Percentiles rank a stretch among this genome's conserved stretches.
These are phyloP conservation scores for Drosophila differens DNA, from an alignment of 2,888 invertebrate species.

Conservation along the genomic window DNA sequence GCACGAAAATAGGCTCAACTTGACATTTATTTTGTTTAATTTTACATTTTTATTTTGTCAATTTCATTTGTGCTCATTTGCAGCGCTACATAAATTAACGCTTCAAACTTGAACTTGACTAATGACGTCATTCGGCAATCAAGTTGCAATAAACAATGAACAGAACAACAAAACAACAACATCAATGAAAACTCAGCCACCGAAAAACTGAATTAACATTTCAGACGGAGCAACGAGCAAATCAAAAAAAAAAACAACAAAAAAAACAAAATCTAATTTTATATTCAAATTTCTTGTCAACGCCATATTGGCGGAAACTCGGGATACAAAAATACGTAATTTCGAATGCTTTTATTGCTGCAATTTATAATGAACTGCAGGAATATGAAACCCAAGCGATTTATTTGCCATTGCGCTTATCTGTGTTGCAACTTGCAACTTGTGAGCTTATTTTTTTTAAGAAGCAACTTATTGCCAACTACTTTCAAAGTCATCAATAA, in stretches of 20 bases:
- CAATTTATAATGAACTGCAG: conserved; percentile 37
- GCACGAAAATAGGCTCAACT: conserved; percentile 7
- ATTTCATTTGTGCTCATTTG: conserved; percentile 50
- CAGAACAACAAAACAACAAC: conserved; percentile 49
- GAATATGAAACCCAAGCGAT: conserved; percentile 22
- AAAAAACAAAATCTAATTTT: conserved; percentile 49
- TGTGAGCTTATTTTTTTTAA: conserved; percentile 17
- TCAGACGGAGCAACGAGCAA: conserved; percentile 23
- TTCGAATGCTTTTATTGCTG: conserved; percentile 41
- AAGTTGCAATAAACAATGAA: conserved; percentile 72
- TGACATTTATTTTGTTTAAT: conserved; percentile 11
- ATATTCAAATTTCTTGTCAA: conserved; percentile 67
- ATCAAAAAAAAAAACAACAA: background rate
- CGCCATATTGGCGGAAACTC: conserved; percentile 31
- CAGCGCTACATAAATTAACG: conserved; percentile 59
- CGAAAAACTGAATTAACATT: conserved; percentile 59
- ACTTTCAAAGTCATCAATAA: conserved; percentile 73
- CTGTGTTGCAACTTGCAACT: conserved; percentile 33
- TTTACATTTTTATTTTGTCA: conserved; percentile 15
- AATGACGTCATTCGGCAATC: conserved; percentile 71
- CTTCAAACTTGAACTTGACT: conserved; percentile 73
- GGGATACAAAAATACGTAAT: conserved; percentile 25
- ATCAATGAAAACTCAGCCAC: conserved; percentile 64
- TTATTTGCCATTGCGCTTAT: conserved; percentile 55
- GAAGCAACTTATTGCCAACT: conserved; percentile 42